Base-by-base conservation (phyloP, 2,797 vertebrate species). In the Acanthis flammea region DNA sequence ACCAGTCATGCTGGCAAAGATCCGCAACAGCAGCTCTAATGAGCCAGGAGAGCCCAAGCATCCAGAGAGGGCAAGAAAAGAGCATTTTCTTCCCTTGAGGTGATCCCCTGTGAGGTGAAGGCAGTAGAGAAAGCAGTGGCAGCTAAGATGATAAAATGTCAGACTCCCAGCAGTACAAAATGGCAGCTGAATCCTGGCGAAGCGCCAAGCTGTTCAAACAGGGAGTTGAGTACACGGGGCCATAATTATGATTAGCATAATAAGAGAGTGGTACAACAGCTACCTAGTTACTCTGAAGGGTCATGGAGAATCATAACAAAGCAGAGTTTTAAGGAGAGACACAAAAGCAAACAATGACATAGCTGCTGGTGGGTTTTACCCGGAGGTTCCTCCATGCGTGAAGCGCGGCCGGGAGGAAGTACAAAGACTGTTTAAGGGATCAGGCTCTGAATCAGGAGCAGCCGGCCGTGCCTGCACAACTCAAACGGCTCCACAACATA, bases 81-180 rank as follows among this genome's bases (percentile, higher is more conserved):
- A 55, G 39, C 35, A 12, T 1, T 12, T 31, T 86, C 50, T n/a
- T 75, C 35, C 68, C 53, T 80, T 31, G 63, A 80, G 65, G 63
- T 76, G 78, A 75, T 76, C 7, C 24, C 37, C 62, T 18, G 28
- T 1, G 45, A 93, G 80, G 71, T 83, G 78, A 82, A 47, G 71
- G 74, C 77, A 42, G 48, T 0, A 47, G 35, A 55, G 50, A 83
- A 89, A 77, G 86, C 74, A 65, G 75, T 17, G 4, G 77, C 57
- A 92, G 77, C 67, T 88, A 82, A 82, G 85, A 85, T 70, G 61
- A 95, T 63, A 96, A 96, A 94, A 95, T 92, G 90, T 94, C 95
- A 95, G 94, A 25, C 68, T 96, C 31, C 62, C 45, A 8, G 91
- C 90, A 92, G 65, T 86, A 96, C 62, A 90, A 96, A 97, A 96